Conservation (phyloP, 2,888 invertebrate species). For the Lamellibrachia columna region DNA sequence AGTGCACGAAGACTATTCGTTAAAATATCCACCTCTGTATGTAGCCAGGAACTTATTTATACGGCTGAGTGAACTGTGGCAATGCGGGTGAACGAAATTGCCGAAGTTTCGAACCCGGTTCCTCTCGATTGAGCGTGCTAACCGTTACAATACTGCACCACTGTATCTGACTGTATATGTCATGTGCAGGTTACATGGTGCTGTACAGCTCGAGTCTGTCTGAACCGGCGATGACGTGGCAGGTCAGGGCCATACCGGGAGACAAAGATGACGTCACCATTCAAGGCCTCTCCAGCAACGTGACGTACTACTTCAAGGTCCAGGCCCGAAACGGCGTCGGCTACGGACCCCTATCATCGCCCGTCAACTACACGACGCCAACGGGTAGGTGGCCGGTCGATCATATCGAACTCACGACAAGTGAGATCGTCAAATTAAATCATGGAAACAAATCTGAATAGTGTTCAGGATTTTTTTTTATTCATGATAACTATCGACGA, state of each 20-base stretch:
- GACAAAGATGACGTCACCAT: slow-evolving; percentile 82
- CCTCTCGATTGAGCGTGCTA: too few species aligned
- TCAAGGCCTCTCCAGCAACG: slow-evolving; percentile 79
- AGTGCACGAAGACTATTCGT: too few species aligned
- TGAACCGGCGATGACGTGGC: slow-evolving; percentile 81
- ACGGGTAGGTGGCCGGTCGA: background rate
- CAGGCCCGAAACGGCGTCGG: slow-evolving; percentile 87
- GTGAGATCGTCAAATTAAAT: too few species aligned
- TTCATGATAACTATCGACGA: background rate
- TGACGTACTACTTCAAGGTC: slow-evolving; percentile 89
- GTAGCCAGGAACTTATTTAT: too few species aligned
- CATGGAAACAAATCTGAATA: too few species aligned
- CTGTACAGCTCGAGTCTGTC: slow-evolving; percentile 83
- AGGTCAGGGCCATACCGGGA: slow-evolving; percentile 78
- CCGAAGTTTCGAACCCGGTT: too few species aligned
- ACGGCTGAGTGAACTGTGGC: too few species aligned
- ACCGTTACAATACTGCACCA: too few species aligned
- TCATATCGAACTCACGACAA: background rate
- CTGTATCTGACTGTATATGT: background rate
- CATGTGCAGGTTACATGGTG: slow-evolving; percentile 82
- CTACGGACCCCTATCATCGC: slow-evolving; percentile 83
- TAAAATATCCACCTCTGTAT: too few species aligned
- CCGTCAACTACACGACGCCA: slow-evolving; percentile 67
- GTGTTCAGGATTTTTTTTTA: too few species aligned
- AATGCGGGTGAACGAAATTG: too few species aligned